Base-by-base conservation (phyloP, 2,113 vertebrate genomes). In the Triplophysa siluroides region DNA sequence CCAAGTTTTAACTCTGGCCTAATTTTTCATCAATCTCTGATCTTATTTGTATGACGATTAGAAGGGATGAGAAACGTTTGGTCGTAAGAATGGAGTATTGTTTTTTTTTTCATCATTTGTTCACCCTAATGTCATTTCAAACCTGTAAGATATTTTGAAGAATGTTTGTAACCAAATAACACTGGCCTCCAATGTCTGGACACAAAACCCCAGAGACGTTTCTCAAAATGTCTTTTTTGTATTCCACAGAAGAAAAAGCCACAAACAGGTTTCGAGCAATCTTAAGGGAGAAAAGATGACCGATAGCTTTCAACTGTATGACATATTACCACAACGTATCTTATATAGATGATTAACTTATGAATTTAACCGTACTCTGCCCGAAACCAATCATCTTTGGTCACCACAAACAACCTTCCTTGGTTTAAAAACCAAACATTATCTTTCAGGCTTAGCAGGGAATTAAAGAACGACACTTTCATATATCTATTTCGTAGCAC, bases 1-100 rank as follows among this genome's bases (percentile, higher is more conserved):
- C 88, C 88, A 89, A 86, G 87, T 91, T 91, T 89, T 88, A 90
- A 88, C 26, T 87, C 79, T 88, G 89, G 86, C 89, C 87, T 90
- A 85, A 83, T 90, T 90, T 92, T 89, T 85, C 77, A 88, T 91
- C 90, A 81, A 88, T 90, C 90, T 86, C 85, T 73, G 83, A 80
- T 85, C 83, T 84, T 82, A 86, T 84, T 60, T 72, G 64, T 74
- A 29, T 3, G 29, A 29, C 78, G 74, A 38, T 69, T 21, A 60
- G 77, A 78, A 71, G 52, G n/a, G 26, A 52, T 14, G 4, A 14
- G 14, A 52, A 3, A 14, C 2, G 4, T 29, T 29, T 29, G 29
- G 18, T 52, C 26, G 21, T 19, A 29, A 8, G 8, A 29, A 4
- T 1, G 24, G 24, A 24, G 24, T 24, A 24, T 24, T 24, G n/a